Percentiles rank a stretch among this genome's conserved stretches.
Conservation (phyloP, 2,888 invertebrate species). For the Lasioglossum marginatum region DNA sequence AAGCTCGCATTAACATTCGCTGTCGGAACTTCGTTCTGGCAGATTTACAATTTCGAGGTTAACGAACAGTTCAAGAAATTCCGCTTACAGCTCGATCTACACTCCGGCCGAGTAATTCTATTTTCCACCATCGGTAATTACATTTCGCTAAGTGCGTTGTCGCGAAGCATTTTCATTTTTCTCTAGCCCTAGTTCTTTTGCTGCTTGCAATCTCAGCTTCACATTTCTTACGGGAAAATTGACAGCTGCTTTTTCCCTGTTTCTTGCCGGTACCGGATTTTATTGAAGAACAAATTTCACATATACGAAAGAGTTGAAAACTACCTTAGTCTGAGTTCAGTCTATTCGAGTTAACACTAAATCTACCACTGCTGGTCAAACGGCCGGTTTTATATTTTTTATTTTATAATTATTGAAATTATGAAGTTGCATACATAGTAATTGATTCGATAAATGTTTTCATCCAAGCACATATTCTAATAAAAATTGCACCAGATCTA, state of each 20-base stretch:
- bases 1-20: constrained; percentile 8
- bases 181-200: neutral
- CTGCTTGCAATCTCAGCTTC: neutral
- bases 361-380: no score
- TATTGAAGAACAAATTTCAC: neutral
- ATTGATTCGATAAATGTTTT: no score
- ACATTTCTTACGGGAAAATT: neutral
- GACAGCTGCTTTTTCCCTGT: neutral
- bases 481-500: no score
- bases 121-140: neutral
- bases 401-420: no score
- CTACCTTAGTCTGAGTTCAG: neutral
- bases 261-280: neutral
- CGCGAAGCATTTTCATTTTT: constrained; percentile 2
- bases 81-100: neutral
- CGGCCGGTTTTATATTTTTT: no score
- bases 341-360: neutral
- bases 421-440: no score
- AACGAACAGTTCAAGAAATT: neutral
- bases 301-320: neutral
- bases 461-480: no score
- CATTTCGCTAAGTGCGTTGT: constrained; percentile 5
- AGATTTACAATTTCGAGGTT: constrained; percentile 6
- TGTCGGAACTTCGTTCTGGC: neutral
- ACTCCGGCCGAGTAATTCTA: neutral